Conservation (phyloP, 1,140 invertebrate genomes). For the Drosophila trapezifrons region DNA sequence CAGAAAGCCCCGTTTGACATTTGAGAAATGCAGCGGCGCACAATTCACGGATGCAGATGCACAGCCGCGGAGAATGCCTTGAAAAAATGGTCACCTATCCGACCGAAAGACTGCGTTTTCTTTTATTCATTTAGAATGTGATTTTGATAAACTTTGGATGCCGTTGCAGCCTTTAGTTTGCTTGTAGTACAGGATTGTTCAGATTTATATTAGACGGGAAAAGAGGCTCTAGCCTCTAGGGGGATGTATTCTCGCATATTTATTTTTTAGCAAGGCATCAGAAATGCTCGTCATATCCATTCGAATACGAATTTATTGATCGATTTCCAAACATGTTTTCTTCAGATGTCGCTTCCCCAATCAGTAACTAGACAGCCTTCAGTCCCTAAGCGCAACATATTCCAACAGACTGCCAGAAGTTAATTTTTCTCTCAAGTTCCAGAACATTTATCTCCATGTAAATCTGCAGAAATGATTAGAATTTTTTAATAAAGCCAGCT, state of each 20-base stretch:
- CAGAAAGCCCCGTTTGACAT: slow-evolving; percentile 39
- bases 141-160: background rate
- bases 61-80: slow-evolving; percentile 14
- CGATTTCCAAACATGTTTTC: background rate
- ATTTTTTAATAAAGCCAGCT: slow-evolving; percentile 73
- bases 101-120: background rate
- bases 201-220: background rate
- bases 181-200: background rate
- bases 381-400: background rate
- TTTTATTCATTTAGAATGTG: slow-evolving; percentile 5
- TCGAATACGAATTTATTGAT: no score
- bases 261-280: no score
- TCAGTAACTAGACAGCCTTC: background rate
- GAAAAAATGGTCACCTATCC: slow-evolving; percentile 25
- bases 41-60: slow-evolving; percentile 29
- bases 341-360: background rate
- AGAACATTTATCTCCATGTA: slow-evolving; percentile 57
- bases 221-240: no score
- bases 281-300: no score
- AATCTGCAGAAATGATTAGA: slow-evolving; percentile 68
- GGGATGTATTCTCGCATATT: no score
- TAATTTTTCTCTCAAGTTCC: slow-evolving; percentile 21
- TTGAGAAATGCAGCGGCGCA: slow-evolving; percentile 39
- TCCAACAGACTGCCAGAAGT: slow-evolving; percentile 2
- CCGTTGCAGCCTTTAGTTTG: background rate